phyloP scores from a whole-genome alignment of 2,888 invertebrate genomes.

The Rhodophaea formosa region DNA sequence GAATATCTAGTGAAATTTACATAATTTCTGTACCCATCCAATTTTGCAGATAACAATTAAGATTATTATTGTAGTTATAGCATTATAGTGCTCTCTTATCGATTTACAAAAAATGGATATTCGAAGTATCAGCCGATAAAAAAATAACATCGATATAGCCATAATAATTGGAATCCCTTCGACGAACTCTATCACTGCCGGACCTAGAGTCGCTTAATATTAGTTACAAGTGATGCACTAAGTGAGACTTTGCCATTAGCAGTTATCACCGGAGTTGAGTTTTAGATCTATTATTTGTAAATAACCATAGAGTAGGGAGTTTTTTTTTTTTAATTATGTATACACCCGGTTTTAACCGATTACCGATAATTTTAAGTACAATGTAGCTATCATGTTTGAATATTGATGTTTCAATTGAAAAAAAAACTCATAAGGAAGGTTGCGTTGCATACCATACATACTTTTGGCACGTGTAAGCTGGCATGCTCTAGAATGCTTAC shows the following conservation, averaged over 20 bases:
- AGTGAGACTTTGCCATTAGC: conserved; percentile 2
- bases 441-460: not conserved
- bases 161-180: not conserved
- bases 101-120: too few relatives aligned
- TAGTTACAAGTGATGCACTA: not conserved
- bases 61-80: too few relatives aligned
- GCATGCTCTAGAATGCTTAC: too few relatives aligned
- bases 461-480: not conserved
- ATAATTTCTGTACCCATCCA: too few relatives aligned
- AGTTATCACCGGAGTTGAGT: not conserved
- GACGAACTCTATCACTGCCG: not conserved
- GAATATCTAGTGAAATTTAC: too few relatives aligned
- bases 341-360: not conserved
- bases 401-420: not conserved
- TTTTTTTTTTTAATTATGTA: not conserved
- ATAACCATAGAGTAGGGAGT: conserved; percentile 2
- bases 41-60: too few relatives aligned
- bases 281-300: conserved; percentile 1
- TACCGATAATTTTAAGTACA: conserved; percentile 7
- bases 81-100: too few relatives aligned
- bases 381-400: conserved; percentile 5
- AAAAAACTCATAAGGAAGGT: not conserved
- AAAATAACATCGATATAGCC: not conserved
- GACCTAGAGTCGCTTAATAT: not conserved
- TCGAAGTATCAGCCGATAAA: not conserved